Base-by-base conservation (phyloP, 2,888 invertebrate species). In the Dorcus parallelipipedus region DNA sequence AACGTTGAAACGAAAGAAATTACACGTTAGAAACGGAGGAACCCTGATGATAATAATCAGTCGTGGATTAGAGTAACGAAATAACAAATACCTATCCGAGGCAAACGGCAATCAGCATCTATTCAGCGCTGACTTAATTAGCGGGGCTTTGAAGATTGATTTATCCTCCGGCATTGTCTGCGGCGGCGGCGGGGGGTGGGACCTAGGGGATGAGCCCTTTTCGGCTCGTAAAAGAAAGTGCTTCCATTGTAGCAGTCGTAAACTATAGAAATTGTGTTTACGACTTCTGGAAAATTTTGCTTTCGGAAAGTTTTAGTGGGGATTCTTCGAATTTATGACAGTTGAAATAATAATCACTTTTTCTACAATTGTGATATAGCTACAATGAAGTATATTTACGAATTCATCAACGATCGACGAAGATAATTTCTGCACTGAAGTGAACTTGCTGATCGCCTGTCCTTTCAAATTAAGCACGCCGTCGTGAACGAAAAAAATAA, bases 121-220 rank as follows among this genome's bases (percentile, higher is more conserved):
- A 65, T 65, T 64, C 58, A 61, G 52, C 58, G 60, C 63, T 65
- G 64, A 69, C 67, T 68, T 70, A 70, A 70, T 69, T 70, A 67
- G 62, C 62, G 63, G 63, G 66, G 67, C 65, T 69, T 68, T 69
- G 69, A 69, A 70, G 69, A 69, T 69, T 70, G 70, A 70, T 70
- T 70, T 70, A 69, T 70, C 65, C 67, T 64, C 55, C 60, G 60
- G 60, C 68, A 70, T 69, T 70, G 70, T 70, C 69, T 69, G 65
- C 63, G 66, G 63, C 68, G 63, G 69, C 65, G 59, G 68, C 69
- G 61, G 65, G 56, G 51, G 52, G 26, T 33, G 26, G 26, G 26
- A 33, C 26, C 26, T 5, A 5, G 26, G 26, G 26, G 26, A 33
- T 33, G 26, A 33, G 26, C 26, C 26, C 26, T 33, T 47, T 45